A percentile compares a stretch with the other conserved stretches of the same genome.
phyloP scores from a whole-genome alignment of 2,888 invertebrate species.

The Chaetogeoica ovagalla region DNA sequence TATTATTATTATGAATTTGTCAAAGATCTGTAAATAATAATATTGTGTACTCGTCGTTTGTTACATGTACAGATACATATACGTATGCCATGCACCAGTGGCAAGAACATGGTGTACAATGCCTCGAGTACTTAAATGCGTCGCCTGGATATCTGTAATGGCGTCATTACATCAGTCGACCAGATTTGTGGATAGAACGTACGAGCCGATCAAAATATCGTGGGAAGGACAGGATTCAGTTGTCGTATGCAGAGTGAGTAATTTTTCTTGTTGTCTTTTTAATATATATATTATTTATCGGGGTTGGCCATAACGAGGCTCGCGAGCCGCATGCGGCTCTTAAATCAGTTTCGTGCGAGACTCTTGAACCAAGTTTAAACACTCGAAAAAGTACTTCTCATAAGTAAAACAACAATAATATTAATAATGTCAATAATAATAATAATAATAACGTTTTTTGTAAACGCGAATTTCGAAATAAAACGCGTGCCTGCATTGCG shows the following conservation, averaged over 20 bases:
- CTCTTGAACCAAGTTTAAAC: too few species aligned
- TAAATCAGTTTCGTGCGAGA: too few species aligned
- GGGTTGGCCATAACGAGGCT: too few species aligned
- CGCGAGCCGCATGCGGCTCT: too few species aligned
- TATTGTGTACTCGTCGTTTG: not conserved
- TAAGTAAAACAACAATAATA: too few species aligned
- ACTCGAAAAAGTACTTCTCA: too few species aligned
- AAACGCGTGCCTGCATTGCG: too few species aligned
- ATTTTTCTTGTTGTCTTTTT: not conserved
- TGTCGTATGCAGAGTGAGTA: conserved; percentile 64
- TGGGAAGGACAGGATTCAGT: conserved; percentile 71
- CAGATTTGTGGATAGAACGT: conserved; percentile 75
- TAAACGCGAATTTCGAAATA: too few species aligned
- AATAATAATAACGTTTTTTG: too few species aligned
- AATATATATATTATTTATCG: too few species aligned
- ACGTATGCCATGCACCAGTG: conserved; percentile 88
- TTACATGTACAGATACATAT: conserved; percentile 69
- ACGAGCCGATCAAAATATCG: conserved; percentile 66
- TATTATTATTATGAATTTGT: not conserved
- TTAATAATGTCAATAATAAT: too few species aligned
- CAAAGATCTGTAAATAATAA: not conserved
- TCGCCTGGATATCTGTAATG: conserved; percentile 75
- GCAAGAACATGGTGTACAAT: conserved; percentile 75
- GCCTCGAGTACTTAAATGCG: conserved; percentile 73
- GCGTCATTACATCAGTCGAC: conserved; percentile 83